Evolutionary conservation across 2,113 vertebrate genomes (phyloP).

Genomic region (Lathamus discolor): DNA sequence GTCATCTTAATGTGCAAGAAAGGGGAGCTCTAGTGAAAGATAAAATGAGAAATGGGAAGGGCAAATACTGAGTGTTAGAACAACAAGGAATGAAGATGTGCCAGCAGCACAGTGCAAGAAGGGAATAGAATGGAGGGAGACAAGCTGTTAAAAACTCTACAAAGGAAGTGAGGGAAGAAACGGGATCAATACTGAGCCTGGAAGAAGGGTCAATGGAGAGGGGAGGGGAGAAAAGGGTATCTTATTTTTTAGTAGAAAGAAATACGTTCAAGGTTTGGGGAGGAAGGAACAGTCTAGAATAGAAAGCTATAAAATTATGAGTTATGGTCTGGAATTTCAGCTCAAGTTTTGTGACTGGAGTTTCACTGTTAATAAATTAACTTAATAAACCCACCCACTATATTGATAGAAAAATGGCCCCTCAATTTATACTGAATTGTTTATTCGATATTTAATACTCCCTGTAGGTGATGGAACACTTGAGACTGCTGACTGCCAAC

Average conservation of each 20-base stretch:
- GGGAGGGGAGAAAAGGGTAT: neutral
- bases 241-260: neutral
- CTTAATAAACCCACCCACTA: neutral
- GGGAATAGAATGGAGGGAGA: neutral
- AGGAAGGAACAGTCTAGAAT: neutral
- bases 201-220: neutral
- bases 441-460: conserved; percentile 45
- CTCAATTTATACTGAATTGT: neutral
- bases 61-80: neutral
- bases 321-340: conserved; percentile 26
- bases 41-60: neutral
- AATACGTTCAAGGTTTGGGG: neutral
- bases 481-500: neutral
- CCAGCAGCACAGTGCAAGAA: neutral
- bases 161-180: neutral
- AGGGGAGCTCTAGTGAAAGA: neutral
- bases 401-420: conserved; percentile 20
- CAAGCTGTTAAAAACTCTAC: neutral
- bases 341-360: neutral
- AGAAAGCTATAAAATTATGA: conserved; percentile 22
- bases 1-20: neutral
- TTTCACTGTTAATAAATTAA: conserved; percentile 38
- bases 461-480: conserved; percentile 31
- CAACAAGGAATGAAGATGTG: neutral
- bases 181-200: neutral